Evolutionary conservation across 2,888 invertebrate genomes (phyloP).

Genomic region (Eudasyphora cyanicolor): DNA sequence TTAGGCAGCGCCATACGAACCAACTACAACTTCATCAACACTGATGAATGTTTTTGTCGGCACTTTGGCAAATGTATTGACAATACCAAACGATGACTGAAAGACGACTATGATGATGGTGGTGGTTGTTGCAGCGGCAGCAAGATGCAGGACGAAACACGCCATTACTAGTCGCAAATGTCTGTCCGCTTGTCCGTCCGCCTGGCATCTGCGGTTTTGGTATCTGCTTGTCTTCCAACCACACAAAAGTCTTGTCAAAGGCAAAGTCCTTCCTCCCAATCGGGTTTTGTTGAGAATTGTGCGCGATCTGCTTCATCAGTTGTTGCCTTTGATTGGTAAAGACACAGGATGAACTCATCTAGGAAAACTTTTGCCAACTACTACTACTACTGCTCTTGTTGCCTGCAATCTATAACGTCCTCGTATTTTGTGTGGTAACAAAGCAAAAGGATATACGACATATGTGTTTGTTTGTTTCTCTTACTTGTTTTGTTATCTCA

Average conservation of each 20-base stretch:
- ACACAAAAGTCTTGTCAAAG: conserved; percentile 35
- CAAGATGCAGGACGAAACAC: background rate
- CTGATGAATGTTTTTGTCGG: conserved; percentile 53
- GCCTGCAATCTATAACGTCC: background rate
- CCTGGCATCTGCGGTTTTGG: conserved; percentile 13
- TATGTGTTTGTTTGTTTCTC: background rate
- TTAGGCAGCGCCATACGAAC: background rate
- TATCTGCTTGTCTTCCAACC: conserved; percentile 36
- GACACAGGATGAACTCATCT: background rate
- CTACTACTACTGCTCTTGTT: no score
- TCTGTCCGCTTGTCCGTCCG: no score
- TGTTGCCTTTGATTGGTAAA: conserved; percentile 12
- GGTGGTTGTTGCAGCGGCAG: background rate
- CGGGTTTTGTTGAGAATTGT: background rate
- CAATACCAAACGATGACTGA: conserved; percentile 23
- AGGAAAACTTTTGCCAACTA: background rate
- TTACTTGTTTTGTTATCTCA: background rate
- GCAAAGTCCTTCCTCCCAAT: background rate
- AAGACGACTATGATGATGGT: background rate
- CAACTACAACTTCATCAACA: conserved; percentile 44
- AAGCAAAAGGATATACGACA: background rate
- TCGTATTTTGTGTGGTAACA: conserved; percentile 12
- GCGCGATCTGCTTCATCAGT: conserved; percentile 6
- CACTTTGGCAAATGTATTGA: conserved; percentile 48
- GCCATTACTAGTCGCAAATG: background rate